Evolutionary conservation across 2,888 invertebrate genomes (phyloP), one percentile per base, ranked within the genome.

Genomic region (Tridacna gigas): DNA sequence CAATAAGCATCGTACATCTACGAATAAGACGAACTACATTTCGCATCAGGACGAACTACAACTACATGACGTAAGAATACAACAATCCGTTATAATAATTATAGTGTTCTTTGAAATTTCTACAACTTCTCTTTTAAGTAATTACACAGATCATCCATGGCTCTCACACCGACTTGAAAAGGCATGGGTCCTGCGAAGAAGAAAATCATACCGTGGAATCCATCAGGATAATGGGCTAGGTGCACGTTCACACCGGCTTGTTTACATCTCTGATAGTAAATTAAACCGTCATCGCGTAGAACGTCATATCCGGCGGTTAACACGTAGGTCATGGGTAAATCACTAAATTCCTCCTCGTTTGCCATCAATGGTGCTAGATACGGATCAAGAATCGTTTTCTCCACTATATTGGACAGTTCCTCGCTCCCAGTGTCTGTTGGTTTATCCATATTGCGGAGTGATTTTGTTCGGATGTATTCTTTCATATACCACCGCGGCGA

Each of bases 251-350:
- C 93, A 1, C 92, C 92, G 12, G 88, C 90, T 25, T 84, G 88
- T 75, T 90, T 84, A 79, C 95, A 86, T 71, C 94, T 82, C 79
- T 92, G 88, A 12, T 91, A 93, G 82, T 95, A 95, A 77, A 95
- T 91, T 11, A 93, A 67, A 7, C 94, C 94, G 74, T 95, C 95
- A 79, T 95, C 95, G 9, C 95, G 86, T 12, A 95, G 88, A 2
- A 94, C 92, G 88, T 95, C 95, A 88, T 93, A 94, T 84, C 95
- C 93, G 67, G 94, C 93, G 0, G 95, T 94, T 45, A 94, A 80
- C 26, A 95, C 89, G 77, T 94, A 93, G 0, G 95, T 91, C 22
- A 88, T 81, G 1, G 95, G 94, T 15, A 94, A 83, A 12, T 89
- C 91, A 13, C 82, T 82, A 51, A 93, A 86, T 47, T 88, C 87